Conservation (phyloP, 1,140 invertebrate species). For the Leucophenga varia region DNA sequence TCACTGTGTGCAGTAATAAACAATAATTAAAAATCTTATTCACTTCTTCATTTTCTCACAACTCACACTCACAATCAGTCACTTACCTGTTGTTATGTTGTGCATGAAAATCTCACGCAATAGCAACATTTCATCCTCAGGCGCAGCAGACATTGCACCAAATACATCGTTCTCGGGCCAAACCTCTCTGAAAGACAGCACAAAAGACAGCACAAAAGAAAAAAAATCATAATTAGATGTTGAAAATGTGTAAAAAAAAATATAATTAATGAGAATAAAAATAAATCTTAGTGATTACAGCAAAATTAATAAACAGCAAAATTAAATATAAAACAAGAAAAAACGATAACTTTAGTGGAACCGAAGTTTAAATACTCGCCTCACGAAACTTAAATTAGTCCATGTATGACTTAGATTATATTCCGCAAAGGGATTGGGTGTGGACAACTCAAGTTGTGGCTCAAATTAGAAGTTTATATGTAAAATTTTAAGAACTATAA, state of each 20-base stretch:
- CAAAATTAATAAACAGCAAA: neutral
- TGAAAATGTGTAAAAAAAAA: neutral
- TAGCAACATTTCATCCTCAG: constrained; percentile 77
- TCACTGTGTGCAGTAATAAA: constrained; percentile 43
- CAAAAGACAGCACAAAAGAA: constrained; percentile 25
- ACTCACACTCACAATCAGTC: too few species aligned
- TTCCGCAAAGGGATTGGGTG: too few species aligned
- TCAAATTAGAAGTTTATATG: too few species aligned
- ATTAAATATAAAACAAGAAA: neutral
- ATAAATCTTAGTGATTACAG: neutral
- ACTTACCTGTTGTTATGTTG: constrained; percentile 69
- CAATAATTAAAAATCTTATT: constrained; percentile 48
- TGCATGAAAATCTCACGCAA: constrained; percentile 79
- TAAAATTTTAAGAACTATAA: too few species aligned
- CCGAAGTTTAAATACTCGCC: too few species aligned
- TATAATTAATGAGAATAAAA: neutral
- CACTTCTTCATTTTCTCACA: too few species aligned
- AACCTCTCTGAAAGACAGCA: constrained; percentile 67
- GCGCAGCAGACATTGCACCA: constrained; percentile 66
- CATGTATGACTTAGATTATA: too few species aligned
- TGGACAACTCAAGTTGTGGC: too few species aligned
- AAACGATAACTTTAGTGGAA: too few species aligned
- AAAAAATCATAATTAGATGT: neutral
- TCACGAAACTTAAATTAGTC: too few species aligned
- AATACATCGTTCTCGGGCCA: constrained; percentile 86